A percentile compares a stretch with the other conserved stretches of the same genome.
Evolutionary conservation across 1,140 invertebrate species (phyloP).

Genomic region (Babylonia areolata): DNA sequence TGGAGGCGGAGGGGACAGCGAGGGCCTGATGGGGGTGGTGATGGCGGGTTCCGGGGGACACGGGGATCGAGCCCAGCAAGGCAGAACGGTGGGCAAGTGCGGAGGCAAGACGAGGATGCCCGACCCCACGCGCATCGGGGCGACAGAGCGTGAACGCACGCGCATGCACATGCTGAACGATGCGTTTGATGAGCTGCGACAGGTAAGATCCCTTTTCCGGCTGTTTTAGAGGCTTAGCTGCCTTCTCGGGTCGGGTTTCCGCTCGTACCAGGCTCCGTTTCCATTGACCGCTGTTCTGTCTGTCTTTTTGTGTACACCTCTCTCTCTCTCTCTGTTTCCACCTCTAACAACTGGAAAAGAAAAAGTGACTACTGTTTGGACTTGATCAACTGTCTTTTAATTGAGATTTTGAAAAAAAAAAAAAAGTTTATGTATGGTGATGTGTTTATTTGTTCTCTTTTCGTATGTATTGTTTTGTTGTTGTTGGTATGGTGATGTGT

Average conservation of each 20-base stretch:
- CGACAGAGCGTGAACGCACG: constrained; percentile 73
- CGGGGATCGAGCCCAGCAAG: neutral
- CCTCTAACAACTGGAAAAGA: too few relatives aligned
- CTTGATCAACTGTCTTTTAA: too few relatives aligned
- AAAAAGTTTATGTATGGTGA: too few relatives aligned
- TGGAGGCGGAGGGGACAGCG: neutral
- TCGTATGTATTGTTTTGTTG: too few relatives aligned
- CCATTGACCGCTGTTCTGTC: neutral
- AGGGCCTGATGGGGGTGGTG: too few relatives aligned
- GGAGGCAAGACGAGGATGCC: neutral
- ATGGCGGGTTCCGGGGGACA: neutral
- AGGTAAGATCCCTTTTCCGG: constrained; percentile 38
- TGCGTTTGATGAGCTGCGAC: constrained; percentile 75
- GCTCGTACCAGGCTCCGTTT: neutral
- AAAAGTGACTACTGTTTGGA: too few relatives aligned
- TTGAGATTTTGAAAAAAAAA: too few relatives aligned
- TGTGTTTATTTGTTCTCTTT: too few relatives aligned
- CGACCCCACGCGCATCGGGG: constrained; percentile 62
- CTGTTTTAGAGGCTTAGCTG: too few relatives aligned
- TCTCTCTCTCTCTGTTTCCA: neutral
- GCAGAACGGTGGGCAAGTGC: neutral
- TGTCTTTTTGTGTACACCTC: neutral
- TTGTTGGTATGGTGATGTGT: too few relatives aligned
- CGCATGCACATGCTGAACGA: constrained; percentile 76
- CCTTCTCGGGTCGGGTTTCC: neutral